Evolutionary conservation across 2,888 invertebrate genomes (phyloP), one percentile per base, ranked within the genome.

Genomic region (Itoplectis maculator): DNA sequence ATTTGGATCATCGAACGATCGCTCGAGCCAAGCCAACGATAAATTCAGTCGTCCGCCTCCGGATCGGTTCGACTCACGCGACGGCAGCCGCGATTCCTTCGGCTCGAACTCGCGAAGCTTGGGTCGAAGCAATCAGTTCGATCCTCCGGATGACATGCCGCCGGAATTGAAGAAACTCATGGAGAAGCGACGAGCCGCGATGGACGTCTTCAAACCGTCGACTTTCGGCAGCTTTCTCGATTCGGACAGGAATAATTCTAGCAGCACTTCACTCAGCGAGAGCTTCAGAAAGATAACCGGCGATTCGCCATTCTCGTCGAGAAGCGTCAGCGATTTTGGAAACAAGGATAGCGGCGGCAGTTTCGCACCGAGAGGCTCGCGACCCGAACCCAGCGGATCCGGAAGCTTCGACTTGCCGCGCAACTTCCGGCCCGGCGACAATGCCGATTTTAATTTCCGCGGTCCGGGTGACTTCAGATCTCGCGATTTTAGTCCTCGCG

Each of bases 81-180:
- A 87, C 68, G 85, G 85, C 18, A 85, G 84, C 42, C 87, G 87
- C 11, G 89, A 88, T 51, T 83, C 69, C 51, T 89, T 87, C 20
- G 81, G 84, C 5, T 74, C 81, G 42, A 85, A 82, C 70, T 18
- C 85, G 8, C 85, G 89, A 5, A 76, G 77, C 37, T 87, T 87
- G 15, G 84, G 81, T 40, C 86, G 86, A 51, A 88, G 81, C 65
- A 86, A 84, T 82, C 87, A 88, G 20, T 89, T 89, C 4, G 86
- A 87, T 63, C 73, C 86, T 9, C 5, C 86, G 2, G 87, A 88
- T 45, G 87, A 88, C 37, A 85, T 92, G 70, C 72, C 92, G 6
- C 91, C 92, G 37, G 92, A 92, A 76, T 75, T 92, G n/a, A 90
- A 90, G 51, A 92, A 91, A 63, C 88, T 92, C 0, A 92, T 92